Evolutionary conservation across 2,113 vertebrate genomes (phyloP), one percentile per base, ranked within the genome.

Genomic region (Nettapus auritus): DNA sequence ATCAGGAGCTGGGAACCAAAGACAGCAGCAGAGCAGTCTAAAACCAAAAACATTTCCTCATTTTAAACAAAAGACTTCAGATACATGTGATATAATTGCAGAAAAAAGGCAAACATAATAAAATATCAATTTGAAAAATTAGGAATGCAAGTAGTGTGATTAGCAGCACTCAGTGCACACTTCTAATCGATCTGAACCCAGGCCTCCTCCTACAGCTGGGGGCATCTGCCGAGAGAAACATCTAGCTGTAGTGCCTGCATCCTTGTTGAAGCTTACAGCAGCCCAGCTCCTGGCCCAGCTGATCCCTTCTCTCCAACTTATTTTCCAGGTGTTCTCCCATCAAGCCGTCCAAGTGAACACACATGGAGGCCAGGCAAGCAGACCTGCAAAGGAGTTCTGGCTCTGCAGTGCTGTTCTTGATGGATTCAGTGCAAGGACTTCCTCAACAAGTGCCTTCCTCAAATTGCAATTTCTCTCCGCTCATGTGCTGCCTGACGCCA

Each of bases 141-240:
- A 38, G 31, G 14, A 11, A 17, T 23, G 31, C 22, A 9, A 9
- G 4, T 40, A 60, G 28, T 15, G 17, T 26, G 34, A 71, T 9
- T 40, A 34, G 4, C 46, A 38, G 26, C 13, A 33, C 1, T 6
- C 26, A 79, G 15, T 4, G 1, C 19, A 22, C 5, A 0, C 14
- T 83, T 53, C 25, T 20, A 33, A 8, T 1, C 44, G 16, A 20
- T 34, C 59, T 40, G 69, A 42, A 46, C 2, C 15, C 17, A 55
- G 40, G 10, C 62, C 38, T 56, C 16, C 29, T 76, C 36, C 44
- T 80, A 4, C 34, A 20, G 22, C 14, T 18, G 25, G 34, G 19
- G 31, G 21, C 9, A 16, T 15, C 4, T 1, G 8, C 6, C 0
- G 0, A 69, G 33, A 25, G 0, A 69, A 29, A 25, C 17, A 67